phyloP scores from a whole-genome alignment of 2,113 vertebrate species.

The Toxotes jaculatrix region DNA sequence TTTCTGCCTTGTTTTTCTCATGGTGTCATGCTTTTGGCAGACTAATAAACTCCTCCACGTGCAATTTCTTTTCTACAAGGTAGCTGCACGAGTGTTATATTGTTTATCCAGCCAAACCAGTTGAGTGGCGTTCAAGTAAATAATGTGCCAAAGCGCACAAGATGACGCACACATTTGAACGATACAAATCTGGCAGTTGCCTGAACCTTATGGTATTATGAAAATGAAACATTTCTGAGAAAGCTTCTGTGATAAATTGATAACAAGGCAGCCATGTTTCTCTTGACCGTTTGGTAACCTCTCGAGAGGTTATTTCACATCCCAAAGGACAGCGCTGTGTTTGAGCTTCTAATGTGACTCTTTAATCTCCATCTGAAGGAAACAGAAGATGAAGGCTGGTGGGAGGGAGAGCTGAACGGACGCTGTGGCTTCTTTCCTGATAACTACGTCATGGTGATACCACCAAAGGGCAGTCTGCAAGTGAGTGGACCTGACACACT shows the following conservation, averaged over 20 bases:
- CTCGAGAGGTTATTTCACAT: constrained; percentile 43
- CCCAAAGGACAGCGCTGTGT: constrained; percentile 30
- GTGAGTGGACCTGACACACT: constrained; percentile 76
- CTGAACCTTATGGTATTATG: background rate
- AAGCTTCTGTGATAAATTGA: background rate
- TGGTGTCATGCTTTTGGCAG: background rate
- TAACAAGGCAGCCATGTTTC: background rate
- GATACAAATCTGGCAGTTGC: background rate
- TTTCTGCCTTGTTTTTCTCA: background rate
- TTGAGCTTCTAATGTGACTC: constrained; percentile 51
- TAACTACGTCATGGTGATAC: constrained; percentile 90
- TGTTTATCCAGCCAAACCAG: constrained; percentile 54
- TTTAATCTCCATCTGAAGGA: constrained; percentile 75
- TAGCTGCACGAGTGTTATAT: background rate
- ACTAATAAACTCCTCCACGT: background rate
- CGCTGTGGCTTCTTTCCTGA: constrained; percentile 89
- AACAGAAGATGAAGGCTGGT: constrained; percentile 90
- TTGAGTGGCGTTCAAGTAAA: constrained; percentile 18
- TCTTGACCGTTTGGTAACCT: constrained; percentile 44
- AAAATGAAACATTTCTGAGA: background rate
- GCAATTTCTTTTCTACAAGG: background rate
- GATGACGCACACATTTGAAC: background rate
- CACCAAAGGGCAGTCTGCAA: constrained; percentile 70
- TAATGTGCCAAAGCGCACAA: background rate
- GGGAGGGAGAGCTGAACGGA: constrained; percentile 89